Evolutionary conservation across 2,888 invertebrate species (phyloP).

Genomic region (Acronicta alni): DNA sequence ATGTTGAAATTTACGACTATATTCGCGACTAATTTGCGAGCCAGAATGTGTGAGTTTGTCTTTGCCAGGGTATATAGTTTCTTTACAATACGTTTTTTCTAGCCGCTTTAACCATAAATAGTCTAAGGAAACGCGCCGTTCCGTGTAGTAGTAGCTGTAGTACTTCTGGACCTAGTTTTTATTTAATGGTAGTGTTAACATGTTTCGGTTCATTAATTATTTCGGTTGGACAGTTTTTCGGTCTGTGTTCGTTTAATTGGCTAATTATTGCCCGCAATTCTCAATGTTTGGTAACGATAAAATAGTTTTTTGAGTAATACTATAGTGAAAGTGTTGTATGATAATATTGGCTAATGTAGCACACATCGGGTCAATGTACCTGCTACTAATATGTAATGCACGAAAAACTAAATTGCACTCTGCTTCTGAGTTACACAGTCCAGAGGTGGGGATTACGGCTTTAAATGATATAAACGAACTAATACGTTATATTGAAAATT

Average conservation of each 20-base stretch:
- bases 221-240: constrained; percentile 55
- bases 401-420: too few species aligned
- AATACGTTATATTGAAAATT: too few species aligned
- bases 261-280: constrained; percentile 50
- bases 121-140: background rate
- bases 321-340: constrained; percentile 33
- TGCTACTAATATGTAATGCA: background rate
- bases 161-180: constrained; percentile 8
- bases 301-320: constrained; percentile 32
- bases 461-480: too few species aligned
- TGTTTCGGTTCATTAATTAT: constrained; percentile 56
- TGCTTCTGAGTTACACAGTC: too few species aligned
- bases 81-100: too few species aligned
- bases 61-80: too few species aligned
- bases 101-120: too few species aligned
- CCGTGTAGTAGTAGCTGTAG: background rate
- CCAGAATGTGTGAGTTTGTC: too few species aligned
- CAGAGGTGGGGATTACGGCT: too few species aligned
- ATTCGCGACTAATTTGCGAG: too few species aligned
- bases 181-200: constrained; percentile 37
- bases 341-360: constrained; percentile 29
- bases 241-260: constrained; percentile 33
- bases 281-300: constrained; percentile 31
- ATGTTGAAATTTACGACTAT: too few species aligned
- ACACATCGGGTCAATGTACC: constrained; percentile 6